Conservation (phyloP, 2,113 vertebrate genomes). For the Lagopus leucura region DNA sequence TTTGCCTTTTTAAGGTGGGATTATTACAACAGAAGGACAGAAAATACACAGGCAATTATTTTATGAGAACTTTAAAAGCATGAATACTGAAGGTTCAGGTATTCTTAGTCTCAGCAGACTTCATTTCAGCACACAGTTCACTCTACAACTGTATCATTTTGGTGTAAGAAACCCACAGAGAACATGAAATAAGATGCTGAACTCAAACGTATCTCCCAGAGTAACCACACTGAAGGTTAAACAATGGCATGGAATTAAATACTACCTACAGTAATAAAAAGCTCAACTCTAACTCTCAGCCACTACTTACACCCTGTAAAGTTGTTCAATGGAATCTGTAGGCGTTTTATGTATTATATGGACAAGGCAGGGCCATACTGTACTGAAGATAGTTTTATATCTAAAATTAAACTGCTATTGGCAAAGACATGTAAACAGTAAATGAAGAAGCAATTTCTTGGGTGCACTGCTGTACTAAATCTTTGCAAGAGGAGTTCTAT, state of each 20-base stretch:
- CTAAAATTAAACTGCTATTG: conserved; percentile 17
- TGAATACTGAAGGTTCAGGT: background rate
- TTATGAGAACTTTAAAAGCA: background rate
- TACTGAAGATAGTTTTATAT: background rate
- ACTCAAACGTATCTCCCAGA: background rate
- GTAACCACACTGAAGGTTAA: background rate
- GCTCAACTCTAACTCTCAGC: background rate
- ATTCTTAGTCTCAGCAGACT: background rate
- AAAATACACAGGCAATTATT: background rate
- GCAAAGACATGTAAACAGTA: background rate
- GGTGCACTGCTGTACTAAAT: background rate
- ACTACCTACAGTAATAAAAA: background rate
- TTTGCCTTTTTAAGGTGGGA: background rate
- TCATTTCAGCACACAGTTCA: background rate
- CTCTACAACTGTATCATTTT: background rate
- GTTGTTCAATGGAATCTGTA: background rate
- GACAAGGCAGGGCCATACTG: background rate
- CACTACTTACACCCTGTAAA: background rate
- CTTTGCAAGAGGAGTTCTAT: background rate
- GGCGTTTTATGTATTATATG: background rate
- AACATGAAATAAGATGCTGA: background rate
- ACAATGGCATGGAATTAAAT: background rate
- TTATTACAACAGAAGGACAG: background rate
- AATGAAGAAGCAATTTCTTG: conserved; percentile 37
- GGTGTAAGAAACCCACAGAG: background rate